These are phyloP conservation scores for Aphaenogaster ashmeadi DNA, from an alignment of 1,140 invertebrate genomes.

Conservation along the genomic window DNA sequence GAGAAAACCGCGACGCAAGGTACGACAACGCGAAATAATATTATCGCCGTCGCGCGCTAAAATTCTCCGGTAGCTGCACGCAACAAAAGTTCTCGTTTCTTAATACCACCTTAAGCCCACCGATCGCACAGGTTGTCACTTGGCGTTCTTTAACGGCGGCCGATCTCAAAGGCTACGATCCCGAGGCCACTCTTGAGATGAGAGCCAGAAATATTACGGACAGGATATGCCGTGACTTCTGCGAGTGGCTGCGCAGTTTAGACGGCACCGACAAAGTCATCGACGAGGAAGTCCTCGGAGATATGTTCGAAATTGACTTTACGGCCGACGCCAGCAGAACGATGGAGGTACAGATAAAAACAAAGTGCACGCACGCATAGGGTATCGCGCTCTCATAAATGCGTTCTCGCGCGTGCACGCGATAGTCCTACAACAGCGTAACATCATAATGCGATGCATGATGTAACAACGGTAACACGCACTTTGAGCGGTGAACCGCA, in stretches of 20 bases:
- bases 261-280: slow-evolving; percentile 84
- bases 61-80: not conserved
- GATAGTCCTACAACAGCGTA: not conserved
- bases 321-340: slow-evolving; percentile 86
- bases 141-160: slow-evolving; percentile 78
- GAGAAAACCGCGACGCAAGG: slow-evolving; percentile 81
- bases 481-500: slow-evolving; percentile 31
- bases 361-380: slow-evolving; percentile 6
- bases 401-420: slow-evolving; percentile 2
- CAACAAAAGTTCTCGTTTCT: not conserved
- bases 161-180: slow-evolving; percentile 82
- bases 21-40: slow-evolving; percentile 61
- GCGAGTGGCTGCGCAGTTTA: slow-evolving; percentile 88
- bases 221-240: slow-evolving; percentile 87
- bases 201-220: slow-evolving; percentile 79
- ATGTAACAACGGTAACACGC: slow-evolving; percentile 38
- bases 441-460: slow-evolving; percentile 38
- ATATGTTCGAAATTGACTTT: slow-evolving; percentile 89
- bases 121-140: slow-evolving; percentile 75
- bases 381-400: not conserved
- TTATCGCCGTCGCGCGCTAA: not conserved
- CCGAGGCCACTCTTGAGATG: slow-evolving; percentile 81
- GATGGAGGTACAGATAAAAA: slow-evolving; percentile 85
- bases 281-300: slow-evolving; percentile 85
- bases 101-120: slow-evolving; percentile 11